Evolutionary conservation across 2,888 invertebrate genomes (phyloP).

Genomic region (Imbricaverruca yamaguchii): DNA sequence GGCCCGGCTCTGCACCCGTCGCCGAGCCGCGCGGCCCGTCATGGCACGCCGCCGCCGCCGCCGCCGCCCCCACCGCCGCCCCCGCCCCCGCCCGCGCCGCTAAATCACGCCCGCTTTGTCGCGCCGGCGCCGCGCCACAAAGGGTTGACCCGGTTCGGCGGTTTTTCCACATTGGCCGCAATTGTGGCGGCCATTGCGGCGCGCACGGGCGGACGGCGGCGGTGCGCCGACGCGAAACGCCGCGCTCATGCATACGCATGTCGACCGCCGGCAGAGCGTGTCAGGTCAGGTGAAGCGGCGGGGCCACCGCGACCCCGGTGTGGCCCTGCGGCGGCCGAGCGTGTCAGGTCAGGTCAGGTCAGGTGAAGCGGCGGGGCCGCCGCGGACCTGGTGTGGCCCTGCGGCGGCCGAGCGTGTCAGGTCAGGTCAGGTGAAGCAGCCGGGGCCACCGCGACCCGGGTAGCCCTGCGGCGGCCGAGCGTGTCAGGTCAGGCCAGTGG

Average conservation of each 20-base stretch:
- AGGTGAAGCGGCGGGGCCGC: constrained; percentile 35
- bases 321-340: constrained; percentile 35
- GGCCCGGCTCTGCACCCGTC: too few relatives aligned
- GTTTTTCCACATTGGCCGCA: constrained; percentile 1
- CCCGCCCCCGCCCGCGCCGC: neutral
- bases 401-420: too few relatives aligned
- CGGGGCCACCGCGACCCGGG: too few relatives aligned
- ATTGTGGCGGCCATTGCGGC: constrained; percentile 37
- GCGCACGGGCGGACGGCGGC: constrained; percentile 39
- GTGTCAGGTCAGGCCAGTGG: too few relatives aligned
- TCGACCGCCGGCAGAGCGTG: constrained; percentile 36
- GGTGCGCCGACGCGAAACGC: constrained; percentile 46
- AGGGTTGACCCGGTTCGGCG: neutral
- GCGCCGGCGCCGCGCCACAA: neutral
- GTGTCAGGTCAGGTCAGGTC: too few relatives aligned
- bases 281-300: too few relatives aligned
- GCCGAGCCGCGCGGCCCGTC: neutral
- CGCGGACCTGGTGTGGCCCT: constrained; percentile 36
- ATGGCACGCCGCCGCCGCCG: constrained; percentile 34
- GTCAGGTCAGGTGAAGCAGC: too few relatives aligned
- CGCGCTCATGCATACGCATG: constrained; percentile 37
- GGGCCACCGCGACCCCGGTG: constrained; percentile 37
- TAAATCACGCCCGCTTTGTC: neutral
- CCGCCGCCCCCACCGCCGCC: too few relatives aligned
- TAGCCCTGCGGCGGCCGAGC: too few relatives aligned